phyloP scores from a whole-genome alignment of 2,888 invertebrate species.

The Homarus gammarus region DNA sequence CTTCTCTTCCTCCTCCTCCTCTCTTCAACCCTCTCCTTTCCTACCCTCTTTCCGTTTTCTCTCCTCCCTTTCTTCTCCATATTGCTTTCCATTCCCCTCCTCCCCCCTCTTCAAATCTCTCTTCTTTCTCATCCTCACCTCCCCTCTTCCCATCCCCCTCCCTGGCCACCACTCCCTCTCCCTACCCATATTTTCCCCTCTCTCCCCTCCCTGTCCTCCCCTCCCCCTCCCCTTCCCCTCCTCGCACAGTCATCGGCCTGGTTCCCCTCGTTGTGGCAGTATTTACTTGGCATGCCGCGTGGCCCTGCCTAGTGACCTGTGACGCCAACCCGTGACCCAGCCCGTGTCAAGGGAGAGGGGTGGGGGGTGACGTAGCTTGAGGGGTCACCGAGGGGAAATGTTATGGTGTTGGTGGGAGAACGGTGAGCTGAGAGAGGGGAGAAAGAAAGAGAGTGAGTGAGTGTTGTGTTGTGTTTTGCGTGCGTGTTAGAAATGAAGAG shows the following conservation, averaged over 20 bases:
- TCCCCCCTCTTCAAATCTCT: background rate
- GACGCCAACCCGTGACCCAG: too few species aligned
- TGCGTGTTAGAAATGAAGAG: too few species aligned
- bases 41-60: background rate
- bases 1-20: background rate
- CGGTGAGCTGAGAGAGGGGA: too few species aligned
- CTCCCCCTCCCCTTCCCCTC: background rate
- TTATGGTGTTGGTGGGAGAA: too few species aligned
- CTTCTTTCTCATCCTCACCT: background rate
- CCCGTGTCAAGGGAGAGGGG: too few species aligned
- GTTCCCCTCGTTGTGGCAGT: background rate
- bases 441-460: too few species aligned
- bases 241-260: background rate
- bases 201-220: background rate
- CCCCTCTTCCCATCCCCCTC: background rate
- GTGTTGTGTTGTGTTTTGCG: too few species aligned
- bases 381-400: too few species aligned
- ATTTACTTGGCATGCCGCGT: too few species aligned
- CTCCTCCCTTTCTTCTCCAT: background rate
- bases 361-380: too few species aligned
- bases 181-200: background rate
- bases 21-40: background rate
- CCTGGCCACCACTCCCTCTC: background rate
- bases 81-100: background rate
- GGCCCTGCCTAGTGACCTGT: too few species aligned